Conservation (phyloP, 2,888 invertebrate species). For the Diaperis boleti region DNA sequence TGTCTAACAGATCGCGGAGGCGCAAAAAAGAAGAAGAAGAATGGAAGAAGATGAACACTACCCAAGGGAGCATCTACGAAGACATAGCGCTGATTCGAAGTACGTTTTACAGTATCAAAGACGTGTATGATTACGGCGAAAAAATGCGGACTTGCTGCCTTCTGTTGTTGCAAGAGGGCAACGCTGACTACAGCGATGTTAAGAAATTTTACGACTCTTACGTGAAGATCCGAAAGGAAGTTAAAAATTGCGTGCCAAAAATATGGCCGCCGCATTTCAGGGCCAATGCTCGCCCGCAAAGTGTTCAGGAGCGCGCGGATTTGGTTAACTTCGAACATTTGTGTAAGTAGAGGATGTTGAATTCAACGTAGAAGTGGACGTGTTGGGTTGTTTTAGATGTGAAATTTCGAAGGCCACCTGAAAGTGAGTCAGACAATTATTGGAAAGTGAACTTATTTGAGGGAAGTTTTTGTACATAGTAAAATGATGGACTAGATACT, state of each 20-base stretch:
- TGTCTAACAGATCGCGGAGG: conserved; percentile 80
- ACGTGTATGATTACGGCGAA: too few relatives aligned
- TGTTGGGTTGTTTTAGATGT: conserved; percentile 7
- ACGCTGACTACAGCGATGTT: not conserved
- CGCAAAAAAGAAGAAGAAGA: conserved; percentile 85
- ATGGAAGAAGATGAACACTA: conserved; percentile 85
- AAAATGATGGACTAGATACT: too few relatives aligned
- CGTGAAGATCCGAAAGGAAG: not conserved
- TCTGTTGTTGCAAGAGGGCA: not conserved
- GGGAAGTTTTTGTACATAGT: too few relatives aligned
- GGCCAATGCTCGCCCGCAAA: not conserved
- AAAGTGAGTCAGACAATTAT: not conserved
- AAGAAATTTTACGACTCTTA: not conserved
- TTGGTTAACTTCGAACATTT: conserved; percentile 15
- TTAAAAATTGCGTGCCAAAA: too few relatives aligned
- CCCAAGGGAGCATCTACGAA: conserved; percentile 91
- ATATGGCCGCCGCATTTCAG: not conserved
- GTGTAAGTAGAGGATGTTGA: not conserved
- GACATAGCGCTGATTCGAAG: too few relatives aligned
- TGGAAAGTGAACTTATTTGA: too few relatives aligned
- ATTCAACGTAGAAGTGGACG: not conserved
- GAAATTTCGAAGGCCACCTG: conserved; percentile 11
- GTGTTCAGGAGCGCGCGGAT: not conserved
- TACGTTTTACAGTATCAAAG: too few relatives aligned
- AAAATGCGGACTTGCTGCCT: too few relatives aligned